Base-by-base conservation (phyloP, 2,113 vertebrate genomes). In the Dasyornis broadbenti region DNA sequence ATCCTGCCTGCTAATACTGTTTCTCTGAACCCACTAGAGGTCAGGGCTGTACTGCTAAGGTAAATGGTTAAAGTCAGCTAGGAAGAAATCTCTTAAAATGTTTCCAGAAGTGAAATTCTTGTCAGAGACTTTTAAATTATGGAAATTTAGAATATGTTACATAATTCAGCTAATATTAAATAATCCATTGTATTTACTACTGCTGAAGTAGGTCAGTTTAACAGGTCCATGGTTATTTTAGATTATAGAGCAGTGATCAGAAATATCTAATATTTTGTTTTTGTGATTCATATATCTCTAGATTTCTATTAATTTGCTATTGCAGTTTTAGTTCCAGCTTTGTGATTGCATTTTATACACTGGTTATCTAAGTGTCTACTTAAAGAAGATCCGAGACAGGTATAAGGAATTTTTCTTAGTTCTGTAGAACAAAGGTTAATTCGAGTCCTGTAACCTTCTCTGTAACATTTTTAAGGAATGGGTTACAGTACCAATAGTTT, bases 21-120 rank as follows among this genome's bases (percentile, higher is more conserved):
- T 95, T 89, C 69, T 27, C 35, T 92, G 79, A 93, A 33, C 7
- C 95, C 96, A 89, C 95, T 96, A 97, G 96, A 95, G 95, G 96
- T 96, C 96, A 96, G 95, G 56, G 44, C 63, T 83, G 94, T 86
- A 96, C 93, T 86, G 72, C 90, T 68, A 75, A 90, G 59, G 39
- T 24, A 64, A 23, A 5, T 44, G 2, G 11, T 82, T 86, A 73
- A 86, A 88, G 60, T 49, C 30, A n/a, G 4, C n/a, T 45, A 11
- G 24, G 8, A 49, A 63, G 33, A 80, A 82, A 47, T 64, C 20
- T 61, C 22, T 70, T 47, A 35, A 57, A 9, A 66, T 40, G 13
- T 80, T 81, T 7, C 30, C 27, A 35, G n/a, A 91, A 85, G 21
- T 63, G 28, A 79, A 56, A 70, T 30, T 87, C 68, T 60, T 61